Conservation (phyloP, 2,888 invertebrate genomes). For the Agrilus biguttatus region DNA sequence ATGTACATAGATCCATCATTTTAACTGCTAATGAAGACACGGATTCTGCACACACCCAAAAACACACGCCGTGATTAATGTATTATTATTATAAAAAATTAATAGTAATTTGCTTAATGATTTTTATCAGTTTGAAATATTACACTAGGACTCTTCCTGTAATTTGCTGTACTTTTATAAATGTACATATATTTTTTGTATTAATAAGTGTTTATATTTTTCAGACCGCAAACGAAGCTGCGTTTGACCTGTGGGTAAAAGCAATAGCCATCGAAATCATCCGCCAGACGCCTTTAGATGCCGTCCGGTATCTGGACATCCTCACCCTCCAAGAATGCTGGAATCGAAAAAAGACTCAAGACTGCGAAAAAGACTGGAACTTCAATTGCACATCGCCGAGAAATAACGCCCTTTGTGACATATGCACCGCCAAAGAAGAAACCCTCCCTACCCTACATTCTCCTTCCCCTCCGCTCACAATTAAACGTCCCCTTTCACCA, state of each 20-base stretch:
- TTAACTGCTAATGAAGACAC: too few species aligned
- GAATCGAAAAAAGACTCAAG: slow-evolving; percentile 17
- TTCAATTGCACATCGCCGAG: slow-evolving; percentile 12
- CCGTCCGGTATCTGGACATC: slow-evolving; percentile 58
- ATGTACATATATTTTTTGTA: too few species aligned
- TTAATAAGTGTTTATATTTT: slow-evolving; percentile 22
- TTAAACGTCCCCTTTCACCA: neutral
- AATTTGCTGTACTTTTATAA: neutral
- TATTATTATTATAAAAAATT: too few species aligned
- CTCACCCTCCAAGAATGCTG: slow-evolving; percentile 38
- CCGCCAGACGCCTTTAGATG: slow-evolving; percentile 58
- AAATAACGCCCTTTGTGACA: slow-evolving; percentile 2
- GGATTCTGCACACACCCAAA: too few species aligned
- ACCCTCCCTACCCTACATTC: slow-evolving; percentile 1
- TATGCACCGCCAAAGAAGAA: neutral
- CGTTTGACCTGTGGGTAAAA: slow-evolving; percentile 61
- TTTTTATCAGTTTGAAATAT: too few species aligned
- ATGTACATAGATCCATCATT: too few species aligned
- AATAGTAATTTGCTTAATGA: too few species aligned
- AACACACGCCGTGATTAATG: too few species aligned
- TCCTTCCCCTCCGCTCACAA: neutral
- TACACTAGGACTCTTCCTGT: too few species aligned
- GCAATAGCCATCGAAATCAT: slow-evolving; percentile 61
- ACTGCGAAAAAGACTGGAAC: slow-evolving; percentile 22
- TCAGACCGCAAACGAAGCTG: slow-evolving; percentile 53